Evolutionary conservation across 2,888 invertebrate species (phyloP).

Genomic region (Lordiphosa andalusiaca): DNA sequence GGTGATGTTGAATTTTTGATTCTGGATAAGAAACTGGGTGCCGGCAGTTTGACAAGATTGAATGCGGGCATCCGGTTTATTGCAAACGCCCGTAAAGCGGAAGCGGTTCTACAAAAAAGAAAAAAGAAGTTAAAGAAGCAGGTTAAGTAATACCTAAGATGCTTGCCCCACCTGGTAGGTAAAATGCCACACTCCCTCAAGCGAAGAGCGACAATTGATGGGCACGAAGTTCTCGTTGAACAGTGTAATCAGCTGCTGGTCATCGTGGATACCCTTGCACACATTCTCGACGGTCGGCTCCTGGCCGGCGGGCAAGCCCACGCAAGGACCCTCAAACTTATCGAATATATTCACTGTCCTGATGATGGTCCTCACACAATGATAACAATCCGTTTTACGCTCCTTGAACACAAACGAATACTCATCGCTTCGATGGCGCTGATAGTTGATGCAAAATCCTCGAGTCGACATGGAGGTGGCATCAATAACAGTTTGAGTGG

Average conservation of each 20-base stretch:
- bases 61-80: slow-evolving; percentile 92
- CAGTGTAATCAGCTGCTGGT: slow-evolving; percentile 90
- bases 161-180: slow-evolving; percentile 84
- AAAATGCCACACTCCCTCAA: slow-evolving; percentile 98
- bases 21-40: slow-evolving; percentile 96
- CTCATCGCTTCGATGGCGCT: slow-evolving; percentile 87
- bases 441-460: slow-evolving; percentile 87
- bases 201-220: slow-evolving; percentile 93
- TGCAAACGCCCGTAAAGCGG: slow-evolving; percentile 95
- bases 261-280: slow-evolving; percentile 87
- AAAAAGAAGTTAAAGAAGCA: slow-evolving; percentile 11
- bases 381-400: slow-evolving; percentile 84
- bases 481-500: slow-evolving; percentile 91
- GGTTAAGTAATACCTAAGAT: slow-evolving; percentile 1
- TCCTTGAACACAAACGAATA: slow-evolving; percentile 91
- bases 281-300: slow-evolving; percentile 88
- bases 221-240: slow-evolving; percentile 95
- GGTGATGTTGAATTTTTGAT: slow-evolving; percentile 97
- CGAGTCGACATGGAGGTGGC: slow-evolving; percentile 88
- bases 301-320: slow-evolving; percentile 84
- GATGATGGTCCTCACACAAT: slow-evolving; percentile 91
- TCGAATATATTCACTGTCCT: slow-evolving; percentile 93
- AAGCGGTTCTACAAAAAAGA: slow-evolving; percentile 85
- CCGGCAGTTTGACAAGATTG: slow-evolving; percentile 97
- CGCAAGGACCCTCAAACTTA: slow-evolving; percentile 92